phyloP scores from a whole-genome alignment of 2,797 vertebrate species.

The Anguilla obscura region DNA sequence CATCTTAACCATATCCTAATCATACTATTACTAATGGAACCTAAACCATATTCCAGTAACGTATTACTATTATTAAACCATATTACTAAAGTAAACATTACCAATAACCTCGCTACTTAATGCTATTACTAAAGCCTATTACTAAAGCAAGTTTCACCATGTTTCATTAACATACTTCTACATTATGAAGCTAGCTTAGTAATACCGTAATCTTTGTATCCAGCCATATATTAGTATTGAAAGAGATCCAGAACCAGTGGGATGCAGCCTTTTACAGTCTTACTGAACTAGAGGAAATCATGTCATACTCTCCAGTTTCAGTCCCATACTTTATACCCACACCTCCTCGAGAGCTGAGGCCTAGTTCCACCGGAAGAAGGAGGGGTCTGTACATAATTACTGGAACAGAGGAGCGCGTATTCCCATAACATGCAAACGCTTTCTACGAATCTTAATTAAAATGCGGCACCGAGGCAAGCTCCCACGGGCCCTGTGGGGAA shows the following conservation, averaged over 20 bases:
- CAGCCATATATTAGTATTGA: not conserved
- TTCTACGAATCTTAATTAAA: conserved; percentile 7
- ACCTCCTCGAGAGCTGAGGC: not conserved
- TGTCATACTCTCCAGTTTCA: not conserved
- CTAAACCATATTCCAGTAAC: not conserved
- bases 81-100: not conserved
- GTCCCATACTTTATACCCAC: not conserved
- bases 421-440: conserved; percentile 6
- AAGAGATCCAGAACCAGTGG: not conserved
- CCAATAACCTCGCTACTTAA: not conserved
- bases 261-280: not conserved
- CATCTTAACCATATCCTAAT: not conserved
- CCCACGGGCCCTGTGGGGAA: not conserved
- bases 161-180: not conserved
- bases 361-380: not conserved
- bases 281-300: not conserved
- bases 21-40: not conserved
- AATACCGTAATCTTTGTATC: not conserved
- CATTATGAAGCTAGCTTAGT: not conserved
- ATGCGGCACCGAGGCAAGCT: not conserved
- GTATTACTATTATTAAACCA: not conserved
- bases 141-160: not conserved
- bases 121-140: not conserved
- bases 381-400: conserved; percentile 2
- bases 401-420: not conserved